Percentiles rank a stretch among this genome's conserved stretches.
Conservation (phyloP, 2,797 vertebrate species). For the Chloroceryle amazona region DNA sequence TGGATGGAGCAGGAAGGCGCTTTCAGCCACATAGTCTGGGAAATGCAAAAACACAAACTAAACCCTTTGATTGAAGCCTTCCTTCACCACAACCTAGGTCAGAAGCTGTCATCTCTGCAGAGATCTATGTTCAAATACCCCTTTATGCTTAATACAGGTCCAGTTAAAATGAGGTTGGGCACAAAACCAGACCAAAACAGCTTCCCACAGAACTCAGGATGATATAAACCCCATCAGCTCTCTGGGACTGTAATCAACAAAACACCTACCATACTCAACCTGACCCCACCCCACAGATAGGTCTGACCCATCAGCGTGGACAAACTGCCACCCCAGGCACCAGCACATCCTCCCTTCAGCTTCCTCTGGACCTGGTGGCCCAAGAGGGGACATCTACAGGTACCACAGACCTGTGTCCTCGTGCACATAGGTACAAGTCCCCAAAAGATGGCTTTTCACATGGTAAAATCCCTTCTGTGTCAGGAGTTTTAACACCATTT, state of each 20-base stretch:
- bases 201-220: neutral
- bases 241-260: neutral
- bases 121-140: neutral
- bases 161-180: neutral
- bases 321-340: neutral
- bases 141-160: no score
- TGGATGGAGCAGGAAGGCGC: neutral
- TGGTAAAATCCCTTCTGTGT: neutral
- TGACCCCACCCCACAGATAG: accelerated
- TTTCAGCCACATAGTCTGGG: neutral
- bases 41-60: neutral
- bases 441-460: neutral
- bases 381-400: neutral
- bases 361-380: neutral
- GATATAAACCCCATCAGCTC: neutral
- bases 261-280: neutral
- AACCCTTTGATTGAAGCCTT: neutral
- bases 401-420: neutral
- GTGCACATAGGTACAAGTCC: accelerated
- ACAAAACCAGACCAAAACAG: neutral
- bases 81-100: neutral
- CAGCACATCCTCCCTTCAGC: accelerated
- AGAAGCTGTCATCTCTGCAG: accelerated
- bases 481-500: neutral
- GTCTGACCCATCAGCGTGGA: neutral